These are phyloP conservation scores for Microcaecilia unicolor DNA, from an alignment of 2,797 vertebrate genomes.

Conservation along the genomic window DNA sequence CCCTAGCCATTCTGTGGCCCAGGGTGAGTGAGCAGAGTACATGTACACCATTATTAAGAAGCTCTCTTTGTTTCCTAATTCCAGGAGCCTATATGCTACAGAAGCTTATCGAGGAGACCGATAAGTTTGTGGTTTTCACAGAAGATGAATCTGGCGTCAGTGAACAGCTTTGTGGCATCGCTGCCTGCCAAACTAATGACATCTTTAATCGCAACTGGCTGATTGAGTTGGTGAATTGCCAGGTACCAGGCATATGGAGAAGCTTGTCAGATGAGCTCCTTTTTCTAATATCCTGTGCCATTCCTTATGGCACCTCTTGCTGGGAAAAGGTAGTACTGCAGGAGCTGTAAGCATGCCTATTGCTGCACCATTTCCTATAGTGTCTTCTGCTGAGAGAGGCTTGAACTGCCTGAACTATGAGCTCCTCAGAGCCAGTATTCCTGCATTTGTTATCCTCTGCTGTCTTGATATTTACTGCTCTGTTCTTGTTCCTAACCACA, in stretches of 20 bases:
- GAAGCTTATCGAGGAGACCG: slow-evolving; percentile 94
- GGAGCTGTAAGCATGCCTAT: accelerated
- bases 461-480: not conserved
- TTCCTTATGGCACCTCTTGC: too few species aligned
- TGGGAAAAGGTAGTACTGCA: too few species aligned
- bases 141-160: slow-evolving; percentile 92
- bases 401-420: not conserved
- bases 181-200: slow-evolving; percentile 89
- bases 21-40: too few species aligned
- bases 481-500: slow-evolving; percentile 18
- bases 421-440: not conserved
- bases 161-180: slow-evolving; percentile 89
- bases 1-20: too few species aligned
- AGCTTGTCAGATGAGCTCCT: too few species aligned
- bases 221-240: slow-evolving; percentile 93
- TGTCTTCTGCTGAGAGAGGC: not conserved
- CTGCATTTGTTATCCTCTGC: too few species aligned
- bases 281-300: too few species aligned
- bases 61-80: not conserved
- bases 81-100: slow-evolving; percentile 94
- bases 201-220: slow-evolving; percentile 96
- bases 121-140: slow-evolving; percentile 95
- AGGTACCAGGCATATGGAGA: too few species aligned
- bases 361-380: accelerated
- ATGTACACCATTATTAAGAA: too few species aligned